Conservation (phyloP, 2,797 vertebrate species). For the Zalophus californianus region DNA sequence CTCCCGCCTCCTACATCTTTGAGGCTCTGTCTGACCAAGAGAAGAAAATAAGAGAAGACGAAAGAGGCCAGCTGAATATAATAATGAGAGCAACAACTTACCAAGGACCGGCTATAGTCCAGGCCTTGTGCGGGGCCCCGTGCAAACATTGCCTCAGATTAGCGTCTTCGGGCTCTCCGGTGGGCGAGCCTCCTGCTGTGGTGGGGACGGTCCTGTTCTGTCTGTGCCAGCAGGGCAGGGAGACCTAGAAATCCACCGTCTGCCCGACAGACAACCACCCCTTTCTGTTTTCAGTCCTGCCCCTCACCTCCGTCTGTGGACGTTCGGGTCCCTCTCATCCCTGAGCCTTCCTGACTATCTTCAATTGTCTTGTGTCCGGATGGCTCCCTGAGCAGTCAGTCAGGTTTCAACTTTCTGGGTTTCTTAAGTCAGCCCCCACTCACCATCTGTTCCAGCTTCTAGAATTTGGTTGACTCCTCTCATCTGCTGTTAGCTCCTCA, state of each 20-base stretch:
- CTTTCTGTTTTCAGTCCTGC: neutral
- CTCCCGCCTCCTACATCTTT: neutral
- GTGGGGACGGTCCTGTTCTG: neutral
- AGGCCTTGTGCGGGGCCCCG: neutral
- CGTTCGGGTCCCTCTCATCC: neutral
- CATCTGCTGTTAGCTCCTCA: neutral
- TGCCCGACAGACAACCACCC: neutral
- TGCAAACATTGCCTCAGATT: neutral
- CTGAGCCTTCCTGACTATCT: neutral
- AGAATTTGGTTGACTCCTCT: neutral
- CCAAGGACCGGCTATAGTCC: neutral
- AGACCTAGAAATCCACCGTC: neutral
- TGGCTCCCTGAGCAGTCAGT: neutral
- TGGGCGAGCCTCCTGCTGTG: neutral
- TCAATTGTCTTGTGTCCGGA: neutral
- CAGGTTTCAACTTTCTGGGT: neutral
- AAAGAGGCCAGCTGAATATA: neutral
- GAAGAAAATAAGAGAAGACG: neutral
- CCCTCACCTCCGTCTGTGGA: neutral
- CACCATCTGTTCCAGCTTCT: neutral
- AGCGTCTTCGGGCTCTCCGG: neutral
- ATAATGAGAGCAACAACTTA: accelerated
- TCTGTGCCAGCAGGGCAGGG: neutral
- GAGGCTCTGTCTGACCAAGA: neutral
- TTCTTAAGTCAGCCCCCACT: neutral